Percentiles rank a stretch among this genome's conserved stretches.
phyloP scores from a whole-genome alignment of 2,797 vertebrate genomes.

The Enteromius afrohamiltoni region DNA sequence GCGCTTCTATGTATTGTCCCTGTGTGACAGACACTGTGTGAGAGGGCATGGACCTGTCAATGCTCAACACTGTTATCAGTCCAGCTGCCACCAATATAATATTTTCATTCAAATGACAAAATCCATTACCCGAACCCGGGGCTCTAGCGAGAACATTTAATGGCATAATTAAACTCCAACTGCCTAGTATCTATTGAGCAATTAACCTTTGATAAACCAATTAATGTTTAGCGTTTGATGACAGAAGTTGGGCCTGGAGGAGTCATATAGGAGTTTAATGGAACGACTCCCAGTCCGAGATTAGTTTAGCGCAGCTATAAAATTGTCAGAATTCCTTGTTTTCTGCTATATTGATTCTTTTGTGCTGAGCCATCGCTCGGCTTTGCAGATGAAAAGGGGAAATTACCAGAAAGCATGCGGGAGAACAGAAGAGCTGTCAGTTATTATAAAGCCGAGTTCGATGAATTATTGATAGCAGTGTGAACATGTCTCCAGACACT shows the following conservation, averaged over 20 bases:
- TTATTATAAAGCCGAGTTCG: conserved; percentile 45
- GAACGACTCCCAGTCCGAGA: conserved; percentile 68
- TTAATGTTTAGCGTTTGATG: conserved; percentile 79
- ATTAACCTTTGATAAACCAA: conserved; percentile 86
- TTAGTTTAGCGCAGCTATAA: conserved; percentile 72
- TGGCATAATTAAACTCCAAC: conserved; percentile 79
- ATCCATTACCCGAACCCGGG: conserved; percentile 70
- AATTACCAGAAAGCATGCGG: conserved; percentile 50
- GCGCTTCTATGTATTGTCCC: conserved; percentile 38
- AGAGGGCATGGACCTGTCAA: conserved; percentile 29
- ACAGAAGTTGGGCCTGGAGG: conserved; percentile 77
- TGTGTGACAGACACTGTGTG: conserved; percentile 23
- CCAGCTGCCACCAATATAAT: conserved; percentile 63
- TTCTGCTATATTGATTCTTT: conserved; percentile 72
- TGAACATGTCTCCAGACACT: conserved; percentile 36
- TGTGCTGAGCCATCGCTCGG: conserved; percentile 57
- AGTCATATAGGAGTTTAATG: conserved; percentile 76
- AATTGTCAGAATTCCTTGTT: conserved; percentile 67
- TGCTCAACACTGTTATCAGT: conserved; percentile 59
- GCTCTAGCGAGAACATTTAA: conserved; percentile 74
- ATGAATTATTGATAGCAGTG: conserved; percentile 54
- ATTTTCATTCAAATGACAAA: conserved; percentile 70
- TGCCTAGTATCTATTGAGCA: conserved; percentile 75
- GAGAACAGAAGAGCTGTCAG: conserved; percentile 46
- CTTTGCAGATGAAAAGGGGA: conserved; percentile 60